Evolutionary conservation across 2,888 invertebrate genomes (phyloP).

Genomic region (Nymphalis polychloros): DNA sequence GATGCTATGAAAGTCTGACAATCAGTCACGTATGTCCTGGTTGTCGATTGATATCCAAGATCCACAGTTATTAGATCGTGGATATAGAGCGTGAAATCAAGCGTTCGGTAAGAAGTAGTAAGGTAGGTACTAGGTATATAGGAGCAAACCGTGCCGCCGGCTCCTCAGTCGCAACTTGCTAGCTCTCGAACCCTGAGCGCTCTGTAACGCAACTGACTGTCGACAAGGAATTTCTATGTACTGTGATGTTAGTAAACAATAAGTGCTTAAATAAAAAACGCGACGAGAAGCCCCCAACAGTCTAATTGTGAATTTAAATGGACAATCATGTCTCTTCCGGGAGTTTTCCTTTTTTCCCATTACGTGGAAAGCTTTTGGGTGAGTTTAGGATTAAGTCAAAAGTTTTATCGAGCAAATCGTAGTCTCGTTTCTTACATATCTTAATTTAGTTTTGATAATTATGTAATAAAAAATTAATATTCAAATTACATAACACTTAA

Average conservation of each 20-base stretch:
- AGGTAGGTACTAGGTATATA: constrained; percentile 69
- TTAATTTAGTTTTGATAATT: background rate
- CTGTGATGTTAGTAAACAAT: constrained; percentile 77
- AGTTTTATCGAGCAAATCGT: background rate
- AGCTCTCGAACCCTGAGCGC: constrained; percentile 53
- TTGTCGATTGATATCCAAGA: constrained; percentile 52
- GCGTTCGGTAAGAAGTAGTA: constrained; percentile 71
- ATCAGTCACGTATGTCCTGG: constrained; percentile 47
- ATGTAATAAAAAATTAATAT: background rate
- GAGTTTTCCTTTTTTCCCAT: constrained; percentile 70
- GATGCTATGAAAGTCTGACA: constrained; percentile 54
- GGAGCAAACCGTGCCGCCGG: constrained; percentile 61
- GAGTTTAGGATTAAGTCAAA: constrained; percentile 48
- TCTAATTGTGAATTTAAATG: constrained; percentile 62
- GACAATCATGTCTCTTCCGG: constrained; percentile 72
- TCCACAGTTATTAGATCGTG: constrained; percentile 71
- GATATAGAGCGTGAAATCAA: constrained; percentile 78
- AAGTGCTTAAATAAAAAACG: constrained; percentile 73
- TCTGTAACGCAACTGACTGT: constrained; percentile 38
- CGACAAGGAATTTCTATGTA: constrained; percentile 57
- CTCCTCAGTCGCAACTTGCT: constrained; percentile 59
- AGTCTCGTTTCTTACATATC: background rate
- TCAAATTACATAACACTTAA: background rate
- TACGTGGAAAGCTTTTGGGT: constrained; percentile 79
- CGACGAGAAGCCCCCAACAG: constrained; percentile 60